A percentile compares a stretch with the other conserved stretches of the same genome.
phyloP scores from a whole-genome alignment of 1,140 invertebrate species.

The Dolichoris vasculosae region DNA sequence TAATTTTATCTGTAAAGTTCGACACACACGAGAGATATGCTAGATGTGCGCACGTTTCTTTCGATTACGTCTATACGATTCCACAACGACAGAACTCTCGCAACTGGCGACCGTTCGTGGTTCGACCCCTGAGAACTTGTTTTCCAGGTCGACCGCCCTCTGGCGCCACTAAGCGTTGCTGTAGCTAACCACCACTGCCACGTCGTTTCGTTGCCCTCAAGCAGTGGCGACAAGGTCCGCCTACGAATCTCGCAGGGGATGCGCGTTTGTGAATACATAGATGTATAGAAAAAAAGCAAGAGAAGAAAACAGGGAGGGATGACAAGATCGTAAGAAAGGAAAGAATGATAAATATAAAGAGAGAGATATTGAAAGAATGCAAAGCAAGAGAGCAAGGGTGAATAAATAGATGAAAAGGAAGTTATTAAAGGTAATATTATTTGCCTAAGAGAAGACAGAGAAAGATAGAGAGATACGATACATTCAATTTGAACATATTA shows the following conservation, averaged over 20 bases:
- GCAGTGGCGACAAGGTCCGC: not conserved
- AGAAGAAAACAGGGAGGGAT: conserved; percentile 38
- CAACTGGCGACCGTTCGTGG: conserved; percentile 52
- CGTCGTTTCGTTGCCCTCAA: conserved; percentile 16
- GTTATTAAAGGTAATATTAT: too few species aligned
- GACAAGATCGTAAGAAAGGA: not conserved
- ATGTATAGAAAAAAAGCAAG: not conserved
- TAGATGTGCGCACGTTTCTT: conserved; percentile 54
- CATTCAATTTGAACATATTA: too few species aligned
- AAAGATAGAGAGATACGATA: too few species aligned
- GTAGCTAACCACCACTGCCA: not conserved
- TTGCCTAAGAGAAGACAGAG: too few species aligned
- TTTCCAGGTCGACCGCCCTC: conserved; percentile 60
- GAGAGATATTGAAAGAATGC: not conserved
- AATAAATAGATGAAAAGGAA: too few species aligned
- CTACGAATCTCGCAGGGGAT: conserved; percentile 10
- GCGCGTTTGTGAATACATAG: conserved; percentile 52
- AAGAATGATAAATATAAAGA: not conserved
- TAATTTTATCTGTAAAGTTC: not conserved
- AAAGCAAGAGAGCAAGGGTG: too few species aligned
- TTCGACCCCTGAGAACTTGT: conserved; percentile 62
- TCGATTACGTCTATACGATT: conserved; percentile 57
- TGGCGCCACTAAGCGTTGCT: conserved; percentile 28
- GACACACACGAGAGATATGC: not conserved
- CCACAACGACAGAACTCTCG: conserved; percentile 52